Evolutionary conservation across 2,888 invertebrate genomes (phyloP).

Genomic region (Cerastoderma edule): DNA sequence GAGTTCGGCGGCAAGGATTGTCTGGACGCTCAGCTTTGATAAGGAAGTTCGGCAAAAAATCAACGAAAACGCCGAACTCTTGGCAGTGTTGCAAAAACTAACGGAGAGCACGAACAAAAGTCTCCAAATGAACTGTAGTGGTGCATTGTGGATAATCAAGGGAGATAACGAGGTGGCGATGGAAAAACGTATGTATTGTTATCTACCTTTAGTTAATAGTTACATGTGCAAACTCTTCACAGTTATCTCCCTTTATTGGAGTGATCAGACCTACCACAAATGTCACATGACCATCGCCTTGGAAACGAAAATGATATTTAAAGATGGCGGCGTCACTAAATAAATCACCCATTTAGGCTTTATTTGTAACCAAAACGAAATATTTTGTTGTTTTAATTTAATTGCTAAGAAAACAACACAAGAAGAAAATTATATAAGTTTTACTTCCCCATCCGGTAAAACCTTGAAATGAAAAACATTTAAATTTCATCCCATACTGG

Average conservation of each 20-base stretch:
- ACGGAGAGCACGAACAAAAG: conserved; percentile 68
- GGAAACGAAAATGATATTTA: too few species aligned
- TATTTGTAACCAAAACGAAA: too few species aligned
- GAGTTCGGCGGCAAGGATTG: conserved; percentile 67
- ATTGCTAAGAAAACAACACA: too few species aligned
- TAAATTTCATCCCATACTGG: too few species aligned
- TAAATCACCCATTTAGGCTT: too few species aligned
- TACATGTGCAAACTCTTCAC: background rate
- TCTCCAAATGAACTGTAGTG: conserved; percentile 69
- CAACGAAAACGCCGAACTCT: conserved; percentile 65
- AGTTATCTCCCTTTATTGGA: background rate
- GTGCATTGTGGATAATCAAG: conserved; percentile 76
- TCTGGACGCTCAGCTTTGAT: conserved; percentile 80
- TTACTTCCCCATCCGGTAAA: too few species aligned
- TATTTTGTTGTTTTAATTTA: too few species aligned
- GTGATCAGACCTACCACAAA: too few species aligned
- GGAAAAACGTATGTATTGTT: conserved; percentile 49
- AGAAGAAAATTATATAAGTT: too few species aligned
- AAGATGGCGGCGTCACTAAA: too few species aligned
- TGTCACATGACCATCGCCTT: too few species aligned
- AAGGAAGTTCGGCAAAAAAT: conserved; percentile 71
- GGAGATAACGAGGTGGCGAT: conserved; percentile 72
- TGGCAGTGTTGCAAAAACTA: conserved; percentile 69
- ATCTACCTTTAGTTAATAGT: background rate
- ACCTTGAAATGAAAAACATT: too few species aligned